These are phyloP conservation scores for Nemopilema nomurai DNA, from an alignment of 30 jellyfish, hydroid and myxozoan genomes.

Conservation along the genomic window DNA sequence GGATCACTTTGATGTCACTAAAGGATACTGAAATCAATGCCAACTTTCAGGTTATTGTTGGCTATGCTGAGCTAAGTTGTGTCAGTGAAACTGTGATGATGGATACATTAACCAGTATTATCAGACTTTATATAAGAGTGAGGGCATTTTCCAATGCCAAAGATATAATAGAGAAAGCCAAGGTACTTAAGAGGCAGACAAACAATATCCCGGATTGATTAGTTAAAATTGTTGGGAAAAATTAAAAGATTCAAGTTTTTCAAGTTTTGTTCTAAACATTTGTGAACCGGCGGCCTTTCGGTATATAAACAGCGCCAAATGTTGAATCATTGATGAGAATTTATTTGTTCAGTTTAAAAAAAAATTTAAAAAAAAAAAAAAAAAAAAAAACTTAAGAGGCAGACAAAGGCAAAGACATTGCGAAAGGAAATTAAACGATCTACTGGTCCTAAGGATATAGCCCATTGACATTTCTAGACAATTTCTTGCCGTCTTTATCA, in stretches of 20 bases:
- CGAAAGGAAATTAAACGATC: slow-evolving; percentile 14
- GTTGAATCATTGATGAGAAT: no score
- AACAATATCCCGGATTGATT: no score
- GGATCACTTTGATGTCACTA: slow-evolving; percentile 20
- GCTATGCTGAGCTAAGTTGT: slow-evolving; percentile 13
- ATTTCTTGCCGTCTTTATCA: slow-evolving; percentile 57
- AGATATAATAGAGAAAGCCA: slow-evolving; percentile 3
- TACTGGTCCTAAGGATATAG: slow-evolving; percentile 15
- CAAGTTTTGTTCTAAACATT: no score
- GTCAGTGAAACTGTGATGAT: slow-evolving; percentile 4
- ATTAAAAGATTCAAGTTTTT: no score
- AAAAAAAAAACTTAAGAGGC: background rate
- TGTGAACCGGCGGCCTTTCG: no score
- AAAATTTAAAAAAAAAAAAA: no score
- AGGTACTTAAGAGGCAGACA: slow-evolving; percentile 13
- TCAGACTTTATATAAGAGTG: slow-evolving; percentile 19
- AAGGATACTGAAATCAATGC: slow-evolving; percentile 7
- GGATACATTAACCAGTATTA: slow-evolving; percentile 12
- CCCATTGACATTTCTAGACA: slow-evolving; percentile 10
- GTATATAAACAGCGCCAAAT: no score
- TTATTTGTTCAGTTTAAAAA: no score
- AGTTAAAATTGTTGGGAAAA: no score
- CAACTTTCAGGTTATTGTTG: slow-evolving; percentile 12
- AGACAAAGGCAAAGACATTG: slow-evolving; percentile 8
- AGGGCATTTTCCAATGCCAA: slow-evolving; percentile 17